These are phyloP conservation scores for Andrena dorsata DNA, from an alignment of 2,888 invertebrate species.

Conservation along the genomic window DNA sequence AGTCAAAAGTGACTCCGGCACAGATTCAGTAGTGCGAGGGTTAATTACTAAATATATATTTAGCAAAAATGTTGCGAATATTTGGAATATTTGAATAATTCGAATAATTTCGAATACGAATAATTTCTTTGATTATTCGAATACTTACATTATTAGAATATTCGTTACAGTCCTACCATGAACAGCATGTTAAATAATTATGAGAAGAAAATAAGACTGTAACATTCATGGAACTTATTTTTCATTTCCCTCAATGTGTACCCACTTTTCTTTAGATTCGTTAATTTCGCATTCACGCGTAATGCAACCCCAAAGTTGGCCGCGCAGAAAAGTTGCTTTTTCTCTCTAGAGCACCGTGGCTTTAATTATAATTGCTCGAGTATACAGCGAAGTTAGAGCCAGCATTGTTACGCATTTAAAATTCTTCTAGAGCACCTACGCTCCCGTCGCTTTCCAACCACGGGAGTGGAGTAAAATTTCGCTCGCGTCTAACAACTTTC, in stretches of 20 bases:
- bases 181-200: constrained; percentile 3
- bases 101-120: too few relatives aligned
- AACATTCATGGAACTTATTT: neutral
- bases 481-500: neutral
- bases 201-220: neutral
- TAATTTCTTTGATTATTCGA: too few relatives aligned
- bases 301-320: neutral
- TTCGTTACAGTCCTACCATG: neutral
- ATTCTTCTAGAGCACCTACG: constrained; percentile 15
- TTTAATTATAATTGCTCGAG: constrained; percentile 25
- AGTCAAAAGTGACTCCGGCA: too few relatives aligned
- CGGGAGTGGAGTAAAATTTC: neutral
- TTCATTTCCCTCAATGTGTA: neutral
- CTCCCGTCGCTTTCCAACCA: neutral
- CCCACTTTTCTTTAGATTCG: too few relatives aligned
- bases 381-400: constrained; percentile 11
- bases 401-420: constrained; percentile 9
- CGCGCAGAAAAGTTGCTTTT: neutral
- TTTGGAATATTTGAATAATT: too few relatives aligned
- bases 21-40: too few relatives aligned
- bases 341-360: neutral
- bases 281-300: neutral
- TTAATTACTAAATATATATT: too few relatives aligned
- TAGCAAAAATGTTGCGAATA: too few relatives aligned
- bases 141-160: too few relatives aligned